These are phyloP conservation scores for Cheilosia grossa DNA, from an alignment of 2,888 invertebrate genomes.

Conservation along the genomic window DNA sequence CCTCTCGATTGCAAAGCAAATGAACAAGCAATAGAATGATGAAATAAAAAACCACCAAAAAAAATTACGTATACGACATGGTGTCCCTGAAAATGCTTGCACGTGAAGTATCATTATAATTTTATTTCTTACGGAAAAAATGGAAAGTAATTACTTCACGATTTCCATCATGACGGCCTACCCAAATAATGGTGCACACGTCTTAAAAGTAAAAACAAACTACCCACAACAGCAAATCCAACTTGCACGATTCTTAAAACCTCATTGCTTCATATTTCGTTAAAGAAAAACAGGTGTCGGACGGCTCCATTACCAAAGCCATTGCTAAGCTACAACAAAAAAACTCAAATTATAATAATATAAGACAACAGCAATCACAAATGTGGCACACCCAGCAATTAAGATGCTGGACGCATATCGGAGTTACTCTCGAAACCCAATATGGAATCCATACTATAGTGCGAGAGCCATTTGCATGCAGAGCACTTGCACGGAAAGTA, in stretches of 20 bases:
- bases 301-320: conserved; percentile 18
- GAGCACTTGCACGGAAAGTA: conserved; percentile 47
- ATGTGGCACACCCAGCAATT: conserved; percentile 50
- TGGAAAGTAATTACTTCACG: conserved; percentile 1
- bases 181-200: conserved; percentile 10
- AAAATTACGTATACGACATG: conserved; percentile 46
- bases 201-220: not conserved
- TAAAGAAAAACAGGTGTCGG: conserved; percentile 31
- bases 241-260: not conserved
- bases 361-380: conserved; percentile 24
- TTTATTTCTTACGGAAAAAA: conserved; percentile 1
- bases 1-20: too few relatives aligned
- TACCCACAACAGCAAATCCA: conserved; percentile 2
- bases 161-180: not conserved
- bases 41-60: not conserved
- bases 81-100: not conserved
- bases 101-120: not conserved
- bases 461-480: conserved; percentile 56
- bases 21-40: too few relatives aligned
- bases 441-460: conserved; percentile 36
- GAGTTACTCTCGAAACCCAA: conserved; percentile 47
- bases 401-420: conserved; percentile 39
- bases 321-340: conserved; percentile 18
- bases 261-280: conserved; percentile 33
- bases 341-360: conserved; percentile 17